Evolutionary conservation across 2,797 vertebrate species (phyloP).

Genomic region (Natrix natrix): DNA sequence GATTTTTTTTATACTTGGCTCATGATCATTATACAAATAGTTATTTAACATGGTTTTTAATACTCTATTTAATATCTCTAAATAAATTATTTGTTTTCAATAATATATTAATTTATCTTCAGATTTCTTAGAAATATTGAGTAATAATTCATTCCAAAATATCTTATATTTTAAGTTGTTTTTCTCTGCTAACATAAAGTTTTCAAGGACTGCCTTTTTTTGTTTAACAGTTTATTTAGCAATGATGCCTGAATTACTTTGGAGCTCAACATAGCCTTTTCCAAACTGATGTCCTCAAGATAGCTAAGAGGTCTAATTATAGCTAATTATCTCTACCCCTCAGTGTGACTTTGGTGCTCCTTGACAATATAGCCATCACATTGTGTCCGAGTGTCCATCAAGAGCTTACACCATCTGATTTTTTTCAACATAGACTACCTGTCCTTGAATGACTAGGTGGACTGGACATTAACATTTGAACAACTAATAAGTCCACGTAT

Average conservation of each 20-base stretch:
- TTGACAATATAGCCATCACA: too few relatives aligned
- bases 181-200: not conserved
- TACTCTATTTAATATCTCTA: not conserved
- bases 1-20: not conserved
- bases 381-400: too few relatives aligned
- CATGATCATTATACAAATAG: not conserved
- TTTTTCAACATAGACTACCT: too few relatives aligned
- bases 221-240: not conserved
- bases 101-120: not conserved
- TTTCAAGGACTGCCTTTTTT: not conserved
- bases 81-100: not conserved
- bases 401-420: too few relatives aligned
- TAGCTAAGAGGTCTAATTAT: not conserved
- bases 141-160: not conserved
- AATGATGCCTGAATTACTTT: not conserved
- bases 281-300: not conserved
- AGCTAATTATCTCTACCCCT: too few relatives aligned
- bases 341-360: too few relatives aligned
- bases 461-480: too few relatives aligned
- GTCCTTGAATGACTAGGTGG: too few relatives aligned
- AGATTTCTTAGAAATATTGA: not conserved
- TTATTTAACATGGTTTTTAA: not conserved
- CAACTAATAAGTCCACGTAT: too few relatives aligned
- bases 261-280: not conserved
- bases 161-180: not conserved